phyloP scores from a whole-genome alignment of 1,140 invertebrate species.

The Andrena cerasifolii region DNA sequence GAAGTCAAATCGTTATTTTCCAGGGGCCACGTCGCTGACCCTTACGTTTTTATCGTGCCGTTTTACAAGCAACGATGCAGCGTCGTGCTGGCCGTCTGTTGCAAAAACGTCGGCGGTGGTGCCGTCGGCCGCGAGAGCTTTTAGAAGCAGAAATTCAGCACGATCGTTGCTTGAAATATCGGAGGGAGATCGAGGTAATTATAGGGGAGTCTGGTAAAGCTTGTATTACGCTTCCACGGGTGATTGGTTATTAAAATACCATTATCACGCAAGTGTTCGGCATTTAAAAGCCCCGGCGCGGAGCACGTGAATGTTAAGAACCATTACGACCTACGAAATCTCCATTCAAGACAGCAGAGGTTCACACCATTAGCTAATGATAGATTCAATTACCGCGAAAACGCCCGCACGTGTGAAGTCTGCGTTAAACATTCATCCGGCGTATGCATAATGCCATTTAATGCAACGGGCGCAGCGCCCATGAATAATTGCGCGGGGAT shows the following conservation, averaged over 20 bases:
- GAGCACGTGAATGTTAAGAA: too few relatives aligned
- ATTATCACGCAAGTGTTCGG: too few relatives aligned
- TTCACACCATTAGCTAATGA: neutral
- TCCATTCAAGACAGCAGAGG: too few relatives aligned
- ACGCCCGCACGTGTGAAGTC: neutral
- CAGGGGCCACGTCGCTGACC: slow-evolving; percentile 24
- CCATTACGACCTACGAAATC: too few relatives aligned
- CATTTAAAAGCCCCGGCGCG: too few relatives aligned
- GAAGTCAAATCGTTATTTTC: slow-evolving; percentile 56
- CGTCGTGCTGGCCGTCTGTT: neutral
- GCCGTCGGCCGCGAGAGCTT: neutral
- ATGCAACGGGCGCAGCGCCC: too few relatives aligned
- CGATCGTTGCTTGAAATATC: neutral
- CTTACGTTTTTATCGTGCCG: slow-evolving; percentile 52
- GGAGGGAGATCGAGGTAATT: neutral
- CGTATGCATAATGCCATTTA: too few relatives aligned
- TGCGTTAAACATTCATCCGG: neutral
- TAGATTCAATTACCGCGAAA: neutral
- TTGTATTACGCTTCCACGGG: neutral
- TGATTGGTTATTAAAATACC: too few relatives aligned
- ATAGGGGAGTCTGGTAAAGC: neutral
- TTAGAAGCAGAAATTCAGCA: slow-evolving; percentile 1
- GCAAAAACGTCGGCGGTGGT: neutral
- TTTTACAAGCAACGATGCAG: slow-evolving; percentile 43
- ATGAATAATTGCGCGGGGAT: too few relatives aligned